These are phyloP conservation scores for Heliconius hortense DNA, from an alignment of 2,888 invertebrate genomes.

Conservation along the genomic window DNA sequence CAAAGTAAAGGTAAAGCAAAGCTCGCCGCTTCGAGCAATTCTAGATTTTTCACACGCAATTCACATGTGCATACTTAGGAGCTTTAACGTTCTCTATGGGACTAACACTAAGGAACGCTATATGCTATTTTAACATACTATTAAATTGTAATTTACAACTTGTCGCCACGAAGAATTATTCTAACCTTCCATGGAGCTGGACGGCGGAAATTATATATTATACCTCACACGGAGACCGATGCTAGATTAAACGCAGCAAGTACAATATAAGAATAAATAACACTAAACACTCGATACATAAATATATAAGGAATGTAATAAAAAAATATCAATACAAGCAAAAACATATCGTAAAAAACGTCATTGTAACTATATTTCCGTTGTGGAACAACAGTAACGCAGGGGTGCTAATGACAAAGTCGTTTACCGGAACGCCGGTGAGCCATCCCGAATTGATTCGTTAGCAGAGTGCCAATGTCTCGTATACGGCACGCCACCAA, in stretches of 20 bases:
- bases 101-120: slow-evolving; percentile 28
- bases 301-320: not conserved
- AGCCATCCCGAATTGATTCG: slow-evolving; percentile 68
- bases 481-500: slow-evolving; percentile 39
- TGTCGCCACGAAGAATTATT: slow-evolving; percentile 33
- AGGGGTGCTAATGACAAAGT: slow-evolving; percentile 52
- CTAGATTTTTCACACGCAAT: slow-evolving; percentile 69
- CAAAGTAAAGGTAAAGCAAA: slow-evolving; percentile 51
- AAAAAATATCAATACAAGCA: slow-evolving; percentile 19
- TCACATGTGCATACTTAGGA: slow-evolving; percentile 48
- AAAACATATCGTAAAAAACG: slow-evolving; percentile 33
- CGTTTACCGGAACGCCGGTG: slow-evolving; percentile 53
- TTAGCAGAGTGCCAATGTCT: slow-evolving; percentile 60
- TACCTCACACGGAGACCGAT: slow-evolving; percentile 29
- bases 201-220: slow-evolving; percentile 34
- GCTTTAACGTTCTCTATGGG: slow-evolving; percentile 36
- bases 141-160: slow-evolving; percentile 40
- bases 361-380: slow-evolving; percentile 37
- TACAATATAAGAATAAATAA: slow-evolving; percentile 1
- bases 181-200: slow-evolving; percentile 6
- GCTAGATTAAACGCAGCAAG: slow-evolving; percentile 14
- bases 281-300: too few species aligned
- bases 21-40: slow-evolving; percentile 58
- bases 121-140: slow-evolving; percentile 40
- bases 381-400: slow-evolving; percentile 40